Percentiles rank a stretch among this genome's conserved stretches.
Conservation (phyloP, 2,888 invertebrate genomes). For the Drosophila picticornis region DNA sequence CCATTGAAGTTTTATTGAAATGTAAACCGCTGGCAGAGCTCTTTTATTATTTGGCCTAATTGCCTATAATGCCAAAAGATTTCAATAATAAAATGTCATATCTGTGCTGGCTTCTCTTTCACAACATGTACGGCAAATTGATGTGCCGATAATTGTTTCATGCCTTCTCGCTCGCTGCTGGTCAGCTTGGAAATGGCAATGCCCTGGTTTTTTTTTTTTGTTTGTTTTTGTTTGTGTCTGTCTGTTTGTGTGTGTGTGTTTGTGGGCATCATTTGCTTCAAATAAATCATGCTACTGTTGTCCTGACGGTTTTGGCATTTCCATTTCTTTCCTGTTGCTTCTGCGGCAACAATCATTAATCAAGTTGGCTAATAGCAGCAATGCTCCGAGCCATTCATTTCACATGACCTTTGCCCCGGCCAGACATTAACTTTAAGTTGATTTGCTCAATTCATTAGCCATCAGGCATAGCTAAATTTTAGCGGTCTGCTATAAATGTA, state of each 20-base stretch:
- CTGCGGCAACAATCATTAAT: conserved; percentile 54
- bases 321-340: conserved; percentile 54
- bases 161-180: conserved; percentile 57
- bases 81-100: conserved; percentile 44
- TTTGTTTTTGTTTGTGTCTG: not conserved
- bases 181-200: conserved; percentile 48
- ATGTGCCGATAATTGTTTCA: conserved; percentile 15
- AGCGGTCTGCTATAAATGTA: conserved; percentile 22
- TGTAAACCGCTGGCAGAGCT: conserved; percentile 45
- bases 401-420: conserved; percentile 39
- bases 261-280: conserved; percentile 32
- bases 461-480: conserved; percentile 24
- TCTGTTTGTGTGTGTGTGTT: not conserved
- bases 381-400: conserved; percentile 42
- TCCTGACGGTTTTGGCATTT: conserved; percentile 47
- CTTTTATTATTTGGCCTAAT: conserved; percentile 53
- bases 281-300: conserved; percentile 66
- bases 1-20: conserved; percentile 59
- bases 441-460: conserved; percentile 46
- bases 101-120: conserved; percentile 8
- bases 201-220: not conserved
- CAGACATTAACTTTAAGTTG: conserved; percentile 36
- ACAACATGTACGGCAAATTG: conserved; percentile 24
- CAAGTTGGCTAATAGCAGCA: conserved; percentile 50
- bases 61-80: conserved; percentile 63